Evolutionary conservation across 2,113 vertebrate genomes (phyloP).

Genomic region (Phyllopteryx taeniolatus): DNA sequence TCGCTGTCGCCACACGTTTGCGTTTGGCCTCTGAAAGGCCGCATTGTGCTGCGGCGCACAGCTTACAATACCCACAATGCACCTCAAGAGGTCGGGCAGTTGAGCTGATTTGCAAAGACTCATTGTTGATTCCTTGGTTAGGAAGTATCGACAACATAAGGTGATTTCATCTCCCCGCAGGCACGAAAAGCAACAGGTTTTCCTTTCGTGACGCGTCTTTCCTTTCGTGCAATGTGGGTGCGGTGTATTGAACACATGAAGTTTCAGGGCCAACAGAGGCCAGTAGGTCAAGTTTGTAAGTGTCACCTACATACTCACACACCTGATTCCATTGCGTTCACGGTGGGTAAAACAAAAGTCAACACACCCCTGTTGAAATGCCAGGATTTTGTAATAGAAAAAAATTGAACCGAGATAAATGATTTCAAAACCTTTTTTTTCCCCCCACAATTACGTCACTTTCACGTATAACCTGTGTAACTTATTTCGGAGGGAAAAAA

Average conservation of each 20-base stretch:
- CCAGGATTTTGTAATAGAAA: not conserved
- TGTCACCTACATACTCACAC: not conserved
- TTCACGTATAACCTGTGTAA: too few relatives aligned
- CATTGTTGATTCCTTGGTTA: not conserved
- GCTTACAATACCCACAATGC: constrained; percentile 5
- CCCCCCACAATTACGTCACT: too few relatives aligned
- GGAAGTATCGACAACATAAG: not conserved
- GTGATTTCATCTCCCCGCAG: not conserved
- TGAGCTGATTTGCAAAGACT: constrained; percentile 3
- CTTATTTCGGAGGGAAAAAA: too few relatives aligned
- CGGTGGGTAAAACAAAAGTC: not conserved
- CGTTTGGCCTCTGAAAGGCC: not conserved
- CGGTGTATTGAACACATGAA: not conserved
- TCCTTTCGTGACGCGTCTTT: not conserved
- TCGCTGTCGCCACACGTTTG: not conserved
- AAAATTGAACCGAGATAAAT: too few relatives aligned
- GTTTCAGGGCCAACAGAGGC: not conserved
- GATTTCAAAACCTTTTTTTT: too few relatives aligned
- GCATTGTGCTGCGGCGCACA: constrained; percentile 1
- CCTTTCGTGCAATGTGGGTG: not conserved
- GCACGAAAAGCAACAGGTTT: not conserved
- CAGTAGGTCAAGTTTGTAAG: not conserved
- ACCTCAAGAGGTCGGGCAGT: not conserved
- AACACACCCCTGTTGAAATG: not conserved
- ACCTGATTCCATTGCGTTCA: not conserved